phyloP scores from a whole-genome alignment of 1,140 invertebrate species.

The Calephelis nemesis region DNA sequence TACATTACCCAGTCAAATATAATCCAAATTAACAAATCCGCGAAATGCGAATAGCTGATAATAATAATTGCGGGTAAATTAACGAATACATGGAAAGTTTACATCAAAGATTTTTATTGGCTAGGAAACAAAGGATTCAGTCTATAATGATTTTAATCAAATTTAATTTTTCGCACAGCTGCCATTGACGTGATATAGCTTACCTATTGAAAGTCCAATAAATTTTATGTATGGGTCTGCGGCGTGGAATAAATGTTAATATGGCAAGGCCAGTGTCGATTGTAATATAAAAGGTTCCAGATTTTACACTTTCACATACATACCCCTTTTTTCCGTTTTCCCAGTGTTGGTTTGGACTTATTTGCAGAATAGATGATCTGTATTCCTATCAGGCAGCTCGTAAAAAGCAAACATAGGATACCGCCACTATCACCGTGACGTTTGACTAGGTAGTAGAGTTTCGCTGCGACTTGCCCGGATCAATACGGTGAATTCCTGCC shows the following conservation, averaged over 20 bases:
- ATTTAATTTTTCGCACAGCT: slow-evolving; percentile 28
- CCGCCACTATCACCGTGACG: no score
- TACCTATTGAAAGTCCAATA: slow-evolving; percentile 26
- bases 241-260: slow-evolving; percentile 29
- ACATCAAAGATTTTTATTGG: slow-evolving; percentile 28
- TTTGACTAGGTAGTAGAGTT: no score
- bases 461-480: no score
- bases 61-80: background rate
- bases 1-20: background rate
- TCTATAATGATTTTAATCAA: slow-evolving; percentile 24
- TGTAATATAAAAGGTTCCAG: slow-evolving; percentile 21
- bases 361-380: no score
- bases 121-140: slow-evolving; percentile 21
- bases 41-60: slow-evolving; percentile 36
- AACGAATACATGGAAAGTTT: slow-evolving; percentile 34
- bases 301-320: no score
- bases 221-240: slow-evolving; percentile 27
- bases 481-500: no score
- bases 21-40: slow-evolving; percentile 22
- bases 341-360: no score
- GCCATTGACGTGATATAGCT: slow-evolving; percentile 25
- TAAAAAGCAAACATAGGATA: no score
- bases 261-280: slow-evolving; percentile 16
- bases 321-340: no score
- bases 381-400: no score